phyloP scores from a whole-genome alignment of 1,140 invertebrate genomes.

The Drosophila bocqueti region DNA sequence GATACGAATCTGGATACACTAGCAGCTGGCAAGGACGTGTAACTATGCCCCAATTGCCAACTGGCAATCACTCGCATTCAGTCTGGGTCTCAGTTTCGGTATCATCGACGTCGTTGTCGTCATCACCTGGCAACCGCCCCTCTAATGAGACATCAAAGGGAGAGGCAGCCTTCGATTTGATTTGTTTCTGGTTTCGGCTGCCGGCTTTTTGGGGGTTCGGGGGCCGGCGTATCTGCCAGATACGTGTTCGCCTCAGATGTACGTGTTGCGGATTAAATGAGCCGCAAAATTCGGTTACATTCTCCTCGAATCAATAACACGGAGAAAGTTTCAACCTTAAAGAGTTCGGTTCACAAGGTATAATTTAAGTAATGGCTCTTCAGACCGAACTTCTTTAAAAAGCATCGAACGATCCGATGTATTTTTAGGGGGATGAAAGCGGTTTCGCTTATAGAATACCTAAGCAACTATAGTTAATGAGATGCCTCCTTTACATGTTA shows the following conservation, averaged over 20 bases:
- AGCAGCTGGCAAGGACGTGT: slow-evolving; percentile 18
- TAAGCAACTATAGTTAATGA: slow-evolving; percentile 6
- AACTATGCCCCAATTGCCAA: slow-evolving; percentile 39
- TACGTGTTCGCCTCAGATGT: slow-evolving; percentile 45
- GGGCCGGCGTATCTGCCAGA: slow-evolving; percentile 33
- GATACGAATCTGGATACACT: slow-evolving; percentile 37
- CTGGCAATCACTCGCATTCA: slow-evolving; percentile 13
- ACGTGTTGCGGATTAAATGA: slow-evolving; percentile 65
- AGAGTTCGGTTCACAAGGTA: slow-evolving; percentile 10
- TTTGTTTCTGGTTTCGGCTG: slow-evolving; percentile 66
- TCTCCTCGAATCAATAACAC: slow-evolving; percentile 60
- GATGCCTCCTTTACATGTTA: not conserved
- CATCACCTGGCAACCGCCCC: slow-evolving; percentile 75
- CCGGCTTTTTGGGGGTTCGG: slow-evolving; percentile 33
- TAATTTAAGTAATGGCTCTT: slow-evolving; percentile 4
- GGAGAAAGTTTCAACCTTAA: slow-evolving; percentile 41
- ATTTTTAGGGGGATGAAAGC: not conserved
- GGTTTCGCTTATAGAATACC: not conserved
- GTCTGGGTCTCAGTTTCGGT: slow-evolving; percentile 19
- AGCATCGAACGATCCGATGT: not conserved
- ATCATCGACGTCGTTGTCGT: slow-evolving; percentile 14
- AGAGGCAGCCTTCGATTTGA: slow-evolving; percentile 56
- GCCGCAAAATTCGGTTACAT: slow-evolving; percentile 58
- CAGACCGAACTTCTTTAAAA: not conserved
- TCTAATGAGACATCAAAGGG: slow-evolving; percentile 80